Percentiles rank a stretch among this genome's conserved stretches.
These are phyloP conservation scores for Alloscopus bannaensis DNA, from an alignment of 2,888 invertebrate species.

Conservation along the genomic window DNA sequence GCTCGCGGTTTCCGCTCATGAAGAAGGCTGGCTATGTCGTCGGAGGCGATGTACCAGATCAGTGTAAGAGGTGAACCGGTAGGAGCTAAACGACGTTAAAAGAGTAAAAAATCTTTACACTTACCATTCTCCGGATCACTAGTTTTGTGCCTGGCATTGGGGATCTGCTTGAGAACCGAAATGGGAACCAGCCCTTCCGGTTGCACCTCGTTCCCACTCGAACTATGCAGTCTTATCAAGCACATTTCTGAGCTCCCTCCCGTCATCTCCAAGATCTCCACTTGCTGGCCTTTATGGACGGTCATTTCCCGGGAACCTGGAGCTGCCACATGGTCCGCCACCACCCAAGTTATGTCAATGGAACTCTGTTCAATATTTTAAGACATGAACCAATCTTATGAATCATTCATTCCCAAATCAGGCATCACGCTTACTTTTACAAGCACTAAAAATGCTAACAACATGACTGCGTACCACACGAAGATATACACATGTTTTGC, in stretches of 20 bases:
- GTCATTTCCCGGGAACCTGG: slow-evolving; percentile 86
- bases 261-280: slow-evolving; percentile 90
- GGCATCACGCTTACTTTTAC: neutral
- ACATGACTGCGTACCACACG: neutral
- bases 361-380: slow-evolving; percentile 77
- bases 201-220: slow-evolving; percentile 77
- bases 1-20: slow-evolving; percentile 15
- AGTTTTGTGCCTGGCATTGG: slow-evolving; percentile 76
- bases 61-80: neutral
- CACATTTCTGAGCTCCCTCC: slow-evolving; percentile 79
- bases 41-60: neutral
- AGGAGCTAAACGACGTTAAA: neutral
- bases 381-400: slow-evolving; percentile 9
- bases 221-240: slow-evolving; percentile 77
- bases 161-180: slow-evolving; percentile 85
- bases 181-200: slow-evolving; percentile 89
- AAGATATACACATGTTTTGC: too few species aligned
- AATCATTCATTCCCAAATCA: slow-evolving; percentile 3
- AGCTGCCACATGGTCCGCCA: slow-evolving; percentile 88
- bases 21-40: slow-evolving; percentile 12
- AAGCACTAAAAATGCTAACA: neutral
- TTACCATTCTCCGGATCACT: slow-evolving; percentile 70
- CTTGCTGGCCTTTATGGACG: slow-evolving; percentile 94
- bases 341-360: slow-evolving; percentile 93
- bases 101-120: slow-evolving; percentile 16